phyloP scores from a whole-genome alignment of 2,797 vertebrate species.

The Sparus aurata region DNA sequence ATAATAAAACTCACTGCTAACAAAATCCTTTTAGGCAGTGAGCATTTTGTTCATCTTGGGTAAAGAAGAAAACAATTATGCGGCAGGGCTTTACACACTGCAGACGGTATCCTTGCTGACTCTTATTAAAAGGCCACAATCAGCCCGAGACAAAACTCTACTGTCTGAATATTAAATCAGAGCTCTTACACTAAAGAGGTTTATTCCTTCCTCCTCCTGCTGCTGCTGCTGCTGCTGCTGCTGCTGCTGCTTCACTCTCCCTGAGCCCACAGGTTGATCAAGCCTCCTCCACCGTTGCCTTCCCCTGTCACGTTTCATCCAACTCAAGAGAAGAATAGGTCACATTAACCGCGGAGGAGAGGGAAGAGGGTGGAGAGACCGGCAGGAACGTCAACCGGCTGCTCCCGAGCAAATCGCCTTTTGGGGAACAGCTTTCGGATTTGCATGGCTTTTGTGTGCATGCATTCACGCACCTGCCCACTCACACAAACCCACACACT shows the following conservation, averaged over 20 bases:
- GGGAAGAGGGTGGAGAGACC: slow-evolving; percentile 2
- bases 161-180: not conserved
- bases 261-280: slow-evolving; percentile 29
- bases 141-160: not conserved
- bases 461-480: slow-evolving; percentile 10
- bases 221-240: too few relatives aligned
- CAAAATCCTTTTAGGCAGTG: not conserved
- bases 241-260: slow-evolving; percentile 2
- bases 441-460: slow-evolving; percentile 29
- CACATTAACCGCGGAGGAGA: slow-evolving; percentile 40
- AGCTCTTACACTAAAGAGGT: not conserved
- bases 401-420: slow-evolving; percentile 14
- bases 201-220: slow-evolving; percentile 11
- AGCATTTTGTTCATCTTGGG: slow-evolving; percentile 24
- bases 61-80: slow-evolving; percentile 4
- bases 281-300: slow-evolving; percentile 5
- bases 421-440: slow-evolving; percentile 32
- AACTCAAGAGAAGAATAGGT: slow-evolving; percentile 41
- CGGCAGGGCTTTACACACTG: slow-evolving; percentile 14
- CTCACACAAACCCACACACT: not conserved
- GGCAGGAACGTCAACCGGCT: slow-evolving; percentile 23
- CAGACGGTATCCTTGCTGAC: not conserved
- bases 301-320: slow-evolving; percentile 62
- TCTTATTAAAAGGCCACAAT: not conserved
- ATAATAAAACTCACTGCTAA: slow-evolving; percentile 12